Percentiles rank a stretch among this genome's conserved stretches.
Conservation (phyloP, 2,888 invertebrate genomes). For the Halictus ligatus region DNA sequence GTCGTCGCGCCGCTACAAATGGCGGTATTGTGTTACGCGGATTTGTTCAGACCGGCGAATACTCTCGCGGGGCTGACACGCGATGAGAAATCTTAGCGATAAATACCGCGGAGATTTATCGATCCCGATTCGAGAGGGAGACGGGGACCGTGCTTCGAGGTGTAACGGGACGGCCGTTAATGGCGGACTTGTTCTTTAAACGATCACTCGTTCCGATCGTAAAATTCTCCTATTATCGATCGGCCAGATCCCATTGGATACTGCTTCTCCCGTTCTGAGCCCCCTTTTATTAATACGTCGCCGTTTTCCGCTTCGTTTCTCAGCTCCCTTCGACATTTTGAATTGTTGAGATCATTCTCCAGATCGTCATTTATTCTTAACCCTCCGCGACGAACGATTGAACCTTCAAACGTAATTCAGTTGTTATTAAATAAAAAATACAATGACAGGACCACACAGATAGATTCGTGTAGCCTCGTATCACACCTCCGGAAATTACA, state of each 20-base stretch:
- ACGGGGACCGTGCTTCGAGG: neutral
- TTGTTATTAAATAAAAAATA: neutral
- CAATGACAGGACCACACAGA: neutral
- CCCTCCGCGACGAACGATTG: no score
- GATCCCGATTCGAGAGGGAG: constrained; percentile 35
- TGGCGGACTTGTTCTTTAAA: constrained; percentile 23
- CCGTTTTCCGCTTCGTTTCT: neutral
- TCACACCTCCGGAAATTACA: neutral
- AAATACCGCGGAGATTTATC: constrained; percentile 45
- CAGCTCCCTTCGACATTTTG: no score
- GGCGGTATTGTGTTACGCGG: constrained; percentile 43
- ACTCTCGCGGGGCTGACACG: constrained; percentile 44
- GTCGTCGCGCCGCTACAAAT: constrained; percentile 40
- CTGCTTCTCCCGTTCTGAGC: neutral
- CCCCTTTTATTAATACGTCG: neutral
- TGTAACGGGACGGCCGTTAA: constrained; percentile 44
- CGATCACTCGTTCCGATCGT: constrained; percentile 24
- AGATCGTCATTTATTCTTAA: no score
- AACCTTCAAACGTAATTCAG: no score
- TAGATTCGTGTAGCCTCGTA: no score
- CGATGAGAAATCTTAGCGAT: constrained; percentile 48
- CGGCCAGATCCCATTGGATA: constrained; percentile 13
- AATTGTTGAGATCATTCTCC: no score
- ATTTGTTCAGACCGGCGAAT: constrained; percentile 46
- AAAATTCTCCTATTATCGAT: constrained; percentile 29